Evolutionary conservation across 2,888 invertebrate species (phyloP), one percentile per base, ranked within the genome.

Genomic region (Meiosimyza decipiens): DNA sequence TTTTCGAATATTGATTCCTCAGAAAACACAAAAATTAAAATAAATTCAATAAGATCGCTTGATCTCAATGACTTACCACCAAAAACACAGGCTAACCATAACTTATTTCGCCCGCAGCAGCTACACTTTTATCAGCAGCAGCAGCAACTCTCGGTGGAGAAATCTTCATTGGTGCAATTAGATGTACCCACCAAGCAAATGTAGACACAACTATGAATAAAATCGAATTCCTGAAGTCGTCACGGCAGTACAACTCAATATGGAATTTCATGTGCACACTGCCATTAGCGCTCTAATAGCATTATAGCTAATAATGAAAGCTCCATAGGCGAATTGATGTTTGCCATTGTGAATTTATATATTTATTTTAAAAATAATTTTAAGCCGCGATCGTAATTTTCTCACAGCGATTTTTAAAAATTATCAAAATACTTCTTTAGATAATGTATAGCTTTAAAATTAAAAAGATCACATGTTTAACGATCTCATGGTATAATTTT

Each of bases 341-440:
- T 18, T 57, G 18, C 22, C 18, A 22, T 16, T 57, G 55, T 57
- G 55, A 57, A 57, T 57, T 57, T 57, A 57, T 57, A 22, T 22
- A 22, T 55, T 18, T 55, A 28, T 9, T 15, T 57, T 13, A 13
- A 18, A 15, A 57, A 28, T 57, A 6, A 57, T 57, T 57, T 57
- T 28, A 28, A 13, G 57, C 11, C 13, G 22, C 13, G 28, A 28
- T 28, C 6, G 6, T 6, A 3, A 4, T 28, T 57, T 12, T 15
- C 11, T 11, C 15, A 12, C 22, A 57, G 15, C 3, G 11, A 12
- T 28, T 57, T 57, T 57, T n/a, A 57, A 22, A 13, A 57, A 15
- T 22, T 57, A 18, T 12, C 15, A 6, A 9, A 12, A 18, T 3
- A 28, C 22, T 57, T 18, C 22, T 11, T 13, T 40, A 57, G 15